Base-by-base conservation (phyloP, 2,797 vertebrate species). In the Pelodytes ibericus region DNA sequence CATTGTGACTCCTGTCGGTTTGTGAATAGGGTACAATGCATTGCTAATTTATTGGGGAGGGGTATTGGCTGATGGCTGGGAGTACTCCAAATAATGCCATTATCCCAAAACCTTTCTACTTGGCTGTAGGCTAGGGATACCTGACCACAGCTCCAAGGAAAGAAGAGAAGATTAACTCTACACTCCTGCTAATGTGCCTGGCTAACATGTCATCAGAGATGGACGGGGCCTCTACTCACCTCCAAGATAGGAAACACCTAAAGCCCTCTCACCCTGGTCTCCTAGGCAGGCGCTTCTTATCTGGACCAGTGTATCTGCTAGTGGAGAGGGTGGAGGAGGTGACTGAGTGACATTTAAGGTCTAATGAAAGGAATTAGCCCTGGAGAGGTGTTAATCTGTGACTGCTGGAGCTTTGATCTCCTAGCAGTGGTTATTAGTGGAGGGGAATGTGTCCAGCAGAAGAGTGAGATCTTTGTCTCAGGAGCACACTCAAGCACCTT, bases 361-460 rank as follows among this genome's bases (percentile, higher is more conserved):
- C 56, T 78, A 72, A 78, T 78, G 69, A 68, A 78, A 67, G 47
- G 70, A 66, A 72, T 78, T 78, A 78, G 76, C 70, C 75, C 76
- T 59, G 69, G 70, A 78, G 76, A 78, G 76, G 76, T 78, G 71
- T 78, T 78, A 78, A 72, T 72, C 76, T 72, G 76, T 78, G 76
- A 78, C 76, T 67, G 24, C 49, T 26, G 30, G n/a, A 20, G n/a
- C 76, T 78, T 72, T 78, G 76, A 78, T 78, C 56, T 72, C 49
- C 33, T 65, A 29, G 51, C 9, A 26, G 70, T 47, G 56, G 56
- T 29, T 61, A 67, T 68, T 60, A 72, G 61, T 69, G 27, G 44
- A 49, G 41, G 18, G 16, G 47, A 39, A 24, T 27, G 67, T 56
- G 33, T n/a, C 24, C 18, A 53, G 16, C 29, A 25, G 30, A 29